Base-by-base conservation (phyloP, 2,797 vertebrate genomes). In the Heteromormyrus szaboi region DNA sequence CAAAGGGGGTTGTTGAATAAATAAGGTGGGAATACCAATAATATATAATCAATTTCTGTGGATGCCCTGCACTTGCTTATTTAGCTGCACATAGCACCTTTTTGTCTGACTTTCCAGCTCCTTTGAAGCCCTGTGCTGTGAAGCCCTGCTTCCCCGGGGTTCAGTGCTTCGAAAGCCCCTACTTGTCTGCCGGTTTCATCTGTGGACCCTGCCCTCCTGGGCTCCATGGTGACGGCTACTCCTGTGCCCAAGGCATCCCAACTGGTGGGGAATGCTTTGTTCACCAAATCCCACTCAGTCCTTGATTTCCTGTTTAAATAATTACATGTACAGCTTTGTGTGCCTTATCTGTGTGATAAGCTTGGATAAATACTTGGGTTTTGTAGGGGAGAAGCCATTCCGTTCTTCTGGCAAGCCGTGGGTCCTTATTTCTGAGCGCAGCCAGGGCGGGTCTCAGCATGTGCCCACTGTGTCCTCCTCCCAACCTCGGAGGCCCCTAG, bases 161-260 rank as follows among this genome's bases (percentile, higher is more conserved):
- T n/a, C 94, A 93, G 89, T 96, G 96, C 85, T 96, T 96, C 41
- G 93, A 96, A 86, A 96, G 93, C 91, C n/a, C 87, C 11, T 93
- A 95, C 62, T 90, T 93, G 65, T 92, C 94, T 0, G 89, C 91
- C 0, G 96, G 96, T 6, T 96, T 93, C 17, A 92, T 93, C 89
- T 97, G 96, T 65, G 96, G 96, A 25, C 93, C 93, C 41, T 97
- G 96, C 90, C 96, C 96, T 25, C 50, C 91, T 8, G 96, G 95
- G 85, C 90, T 95, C 65, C 91, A 90, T 0, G 96, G 95, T 90
- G 94, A 96, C 0, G 96, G 96, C 12, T 92, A 91, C 14, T 93
- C 86, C 3, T 96, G 96, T 92, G 92, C 79, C 0, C 90, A 90
- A 65, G 88, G 87, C 50, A 56, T 91, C 56, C 1, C 89, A 46